Conservation (phyloP, 2,797 vertebrate genomes). For the Glyptemys insculpta region DNA sequence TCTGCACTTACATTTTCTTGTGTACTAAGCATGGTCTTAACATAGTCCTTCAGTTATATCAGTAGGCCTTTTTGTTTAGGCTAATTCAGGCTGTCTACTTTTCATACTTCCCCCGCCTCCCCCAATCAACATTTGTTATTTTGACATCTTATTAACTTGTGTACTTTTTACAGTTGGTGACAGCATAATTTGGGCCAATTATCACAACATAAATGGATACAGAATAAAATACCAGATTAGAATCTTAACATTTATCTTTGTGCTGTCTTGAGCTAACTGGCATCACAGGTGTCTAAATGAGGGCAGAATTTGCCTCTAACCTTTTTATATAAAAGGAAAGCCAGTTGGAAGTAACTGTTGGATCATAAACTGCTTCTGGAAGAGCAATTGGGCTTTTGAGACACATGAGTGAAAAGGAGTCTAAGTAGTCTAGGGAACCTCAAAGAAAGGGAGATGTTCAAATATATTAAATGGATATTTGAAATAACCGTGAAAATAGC, state of each 20-base stretch:
- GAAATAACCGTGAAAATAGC: neutral
- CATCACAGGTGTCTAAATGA: neutral
- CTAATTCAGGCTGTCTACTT: neutral
- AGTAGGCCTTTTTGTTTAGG: neutral
- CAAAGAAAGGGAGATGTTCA: neutral
- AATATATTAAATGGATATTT: neutral
- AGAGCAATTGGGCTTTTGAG: neutral
- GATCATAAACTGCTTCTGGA: conserved; percentile 4
- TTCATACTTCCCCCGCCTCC: neutral
- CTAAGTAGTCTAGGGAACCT: neutral
- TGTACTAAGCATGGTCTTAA: neutral
- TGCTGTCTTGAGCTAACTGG: neutral
- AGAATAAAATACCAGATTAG: neutral
- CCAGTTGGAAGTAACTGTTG: neutral
- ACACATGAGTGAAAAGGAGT: neutral
- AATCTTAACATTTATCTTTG: neutral
- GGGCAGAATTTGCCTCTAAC: neutral
- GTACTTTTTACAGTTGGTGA: neutral
- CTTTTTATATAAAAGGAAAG: conserved; percentile 7
- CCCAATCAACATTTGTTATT: neutral
- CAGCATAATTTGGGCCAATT: neutral
- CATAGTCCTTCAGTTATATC: neutral
- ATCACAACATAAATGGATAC: neutral
- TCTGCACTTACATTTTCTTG: neutral
- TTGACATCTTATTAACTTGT: neutral